Base-by-base conservation (phyloP, 2,888 invertebrate genomes). In the Melinopterus prodromus region DNA sequence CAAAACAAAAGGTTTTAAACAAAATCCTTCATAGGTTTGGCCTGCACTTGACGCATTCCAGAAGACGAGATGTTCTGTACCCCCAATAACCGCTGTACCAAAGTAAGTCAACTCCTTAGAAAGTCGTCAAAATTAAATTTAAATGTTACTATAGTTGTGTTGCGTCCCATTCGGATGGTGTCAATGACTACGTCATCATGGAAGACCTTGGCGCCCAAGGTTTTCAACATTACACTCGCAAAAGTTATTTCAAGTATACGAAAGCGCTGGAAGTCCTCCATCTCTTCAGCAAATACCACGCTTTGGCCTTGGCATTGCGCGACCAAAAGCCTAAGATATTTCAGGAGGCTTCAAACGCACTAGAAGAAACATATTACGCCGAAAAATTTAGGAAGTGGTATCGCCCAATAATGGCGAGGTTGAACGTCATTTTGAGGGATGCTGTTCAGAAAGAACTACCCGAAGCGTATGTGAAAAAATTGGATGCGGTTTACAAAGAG, bases 381-480 rank as follows among this genome's bases (percentile, higher is more conserved):
- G 91, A 92, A 7, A 88, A 90, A 2, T 85, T 90, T 12, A 90
- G 92, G 84, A 86, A 86, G 4, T 94, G 94, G 94, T 94, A 94
- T 84, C 81, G 82, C 6, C 89, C 88, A 12, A 93, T 92, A 82
- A 90, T 92, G 82, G 78, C 38, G 86, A 88, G 89, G 1, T 89
- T 93, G 14, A 90, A 90, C 36, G 86, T 86, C 0, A 90, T 93
- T 72, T 91, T 93, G 0, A 90, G 91, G 77, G 93, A 95, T 87
- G 94, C 94, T 0, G 91, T 94, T 0, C 89, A 91, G 80, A 92
- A 91, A 82, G 93, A 94, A 84, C 93, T 92, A 83, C 93, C 93
- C 0, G 88, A 91, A 0, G 88, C 91, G 75, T 94, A 94, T 80
- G 90, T 92, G 75, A 89, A 91, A 1, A 91, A 92, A 84, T 88